phyloP scores from a whole-genome alignment of 2,797 vertebrate species.

The Enteromius afrohamiltoni region DNA sequence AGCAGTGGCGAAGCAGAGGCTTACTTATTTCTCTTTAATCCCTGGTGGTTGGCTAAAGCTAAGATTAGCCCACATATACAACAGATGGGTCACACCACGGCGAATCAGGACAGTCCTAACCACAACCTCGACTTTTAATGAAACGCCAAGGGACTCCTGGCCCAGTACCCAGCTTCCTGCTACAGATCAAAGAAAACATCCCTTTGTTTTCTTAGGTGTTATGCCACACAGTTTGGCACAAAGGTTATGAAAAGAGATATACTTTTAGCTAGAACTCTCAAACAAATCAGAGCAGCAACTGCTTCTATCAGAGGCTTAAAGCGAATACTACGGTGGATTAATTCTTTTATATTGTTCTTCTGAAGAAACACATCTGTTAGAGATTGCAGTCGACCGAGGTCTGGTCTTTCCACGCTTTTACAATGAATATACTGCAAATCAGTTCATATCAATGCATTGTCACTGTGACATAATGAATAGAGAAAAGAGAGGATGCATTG shows the following conservation, averaged over 20 bases:
- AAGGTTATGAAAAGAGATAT: neutral
- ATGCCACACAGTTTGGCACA: neutral
- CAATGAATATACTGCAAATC: neutral
- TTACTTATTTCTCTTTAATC: conserved; percentile 68
- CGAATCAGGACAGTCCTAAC: conserved; percentile 35
- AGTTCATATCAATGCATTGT: neutral
- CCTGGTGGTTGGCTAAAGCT: conserved; percentile 69
- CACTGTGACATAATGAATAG: neutral
- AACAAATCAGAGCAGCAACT: conserved; percentile 10
- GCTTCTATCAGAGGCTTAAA: conserved; percentile 1
- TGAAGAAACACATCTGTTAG: neutral
- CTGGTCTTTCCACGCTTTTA: neutral
- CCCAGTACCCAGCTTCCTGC: conserved; percentile 24
- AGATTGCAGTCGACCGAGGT: neutral
- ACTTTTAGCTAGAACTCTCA: neutral
- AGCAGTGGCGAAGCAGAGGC: conserved; percentile 15
- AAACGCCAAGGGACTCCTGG: conserved; percentile 38
- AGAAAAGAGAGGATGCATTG: neutral
- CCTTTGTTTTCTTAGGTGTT: conserved; percentile 33
- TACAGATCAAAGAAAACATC: conserved; percentile 28
- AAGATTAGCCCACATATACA: conserved; percentile 76
- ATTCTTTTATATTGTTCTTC: conserved; percentile 19
- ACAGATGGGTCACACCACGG: conserved; percentile 58
- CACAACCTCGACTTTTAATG: conserved; percentile 52
- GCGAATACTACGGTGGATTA: neutral